A percentile compares a stretch with the other conserved stretches of the same genome.
phyloP scores from a whole-genome alignment of 2,113 vertebrate species.

The Hypocryptadius cinnamomeus region DNA sequence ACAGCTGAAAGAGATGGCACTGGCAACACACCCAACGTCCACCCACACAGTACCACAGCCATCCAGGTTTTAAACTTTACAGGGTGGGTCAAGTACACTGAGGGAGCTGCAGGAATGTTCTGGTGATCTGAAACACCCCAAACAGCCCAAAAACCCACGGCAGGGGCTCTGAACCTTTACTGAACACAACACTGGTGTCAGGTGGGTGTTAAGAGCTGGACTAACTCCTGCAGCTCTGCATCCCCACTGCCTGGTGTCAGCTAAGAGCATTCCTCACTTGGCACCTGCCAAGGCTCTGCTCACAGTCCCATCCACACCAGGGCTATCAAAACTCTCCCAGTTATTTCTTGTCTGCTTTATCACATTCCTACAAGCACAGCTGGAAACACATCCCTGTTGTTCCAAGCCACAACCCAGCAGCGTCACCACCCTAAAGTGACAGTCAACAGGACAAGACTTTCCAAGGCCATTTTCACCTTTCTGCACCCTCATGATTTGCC shows the following conservation, averaged over 20 bases:
- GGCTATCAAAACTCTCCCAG: neutral
- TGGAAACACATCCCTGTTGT: neutral
- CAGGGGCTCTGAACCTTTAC: neutral
- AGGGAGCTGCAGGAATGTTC: neutral
- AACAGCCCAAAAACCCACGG: rapidly evolving
- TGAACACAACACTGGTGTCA: neutral
- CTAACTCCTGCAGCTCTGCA: neutral
- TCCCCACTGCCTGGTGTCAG: neutral
- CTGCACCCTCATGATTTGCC: neutral
- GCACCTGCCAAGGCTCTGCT: neutral
- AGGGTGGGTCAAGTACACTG: rapidly evolving
- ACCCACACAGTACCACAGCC: neutral
- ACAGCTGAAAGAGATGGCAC: neutral
- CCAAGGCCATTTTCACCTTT: neutral
- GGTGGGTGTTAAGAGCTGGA: neutral
- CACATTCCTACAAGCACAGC: neutral
- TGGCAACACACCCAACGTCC: rapidly evolving
- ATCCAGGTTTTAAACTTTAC: neutral
- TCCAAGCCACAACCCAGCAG: neutral
- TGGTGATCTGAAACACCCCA: neutral
- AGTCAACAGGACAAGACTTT: neutral
- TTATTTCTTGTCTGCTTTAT: neutral
- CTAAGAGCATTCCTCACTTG: neutral
- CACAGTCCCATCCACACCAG: neutral
- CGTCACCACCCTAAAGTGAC: neutral